phyloP scores from a whole-genome alignment of 2,113 vertebrate species.

The zebrafish (Danio rerio) region DNA sequence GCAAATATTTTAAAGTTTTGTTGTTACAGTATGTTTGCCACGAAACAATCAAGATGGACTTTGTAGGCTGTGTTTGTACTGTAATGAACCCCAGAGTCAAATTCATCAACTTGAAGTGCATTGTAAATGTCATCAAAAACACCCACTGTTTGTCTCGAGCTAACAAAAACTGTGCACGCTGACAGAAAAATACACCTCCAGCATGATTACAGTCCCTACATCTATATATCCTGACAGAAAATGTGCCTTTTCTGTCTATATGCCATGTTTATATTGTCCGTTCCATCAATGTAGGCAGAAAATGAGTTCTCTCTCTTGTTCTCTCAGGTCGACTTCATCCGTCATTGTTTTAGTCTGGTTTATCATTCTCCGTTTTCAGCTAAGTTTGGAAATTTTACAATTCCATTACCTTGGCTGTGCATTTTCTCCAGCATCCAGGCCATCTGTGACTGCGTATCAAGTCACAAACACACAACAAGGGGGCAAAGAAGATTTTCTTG shows the following conservation, averaged over 20 bases:
- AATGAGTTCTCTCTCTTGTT: background rate
- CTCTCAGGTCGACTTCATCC: background rate
- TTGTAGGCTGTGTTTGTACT: background rate
- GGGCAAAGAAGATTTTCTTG: slow-evolving; percentile 43
- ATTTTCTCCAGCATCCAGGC: slow-evolving; percentile 9
- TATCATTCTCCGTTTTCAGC: slow-evolving; percentile 17
- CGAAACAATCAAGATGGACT: background rate
- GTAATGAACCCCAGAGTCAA: background rate
- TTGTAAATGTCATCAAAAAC: background rate
- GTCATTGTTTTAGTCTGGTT: background rate
- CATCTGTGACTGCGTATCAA: slow-evolving; percentile 28
- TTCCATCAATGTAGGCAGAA: background rate
- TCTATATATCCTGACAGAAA: background rate
- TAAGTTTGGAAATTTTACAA: slow-evolving; percentile 11
- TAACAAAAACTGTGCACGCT: background rate
- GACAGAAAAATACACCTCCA: background rate
- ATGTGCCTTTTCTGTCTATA: background rate
- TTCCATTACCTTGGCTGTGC: slow-evolving; percentile 25
- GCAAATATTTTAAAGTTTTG: background rate
- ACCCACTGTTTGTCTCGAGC: background rate
- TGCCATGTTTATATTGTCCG: background rate
- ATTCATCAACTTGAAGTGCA: background rate
- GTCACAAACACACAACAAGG: slow-evolving; percentile 8
- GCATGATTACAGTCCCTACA: background rate
- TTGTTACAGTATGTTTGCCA: background rate